Evolutionary conservation across 2,888 invertebrate species (phyloP).

Genomic region (Aphrophora alni): DNA sequence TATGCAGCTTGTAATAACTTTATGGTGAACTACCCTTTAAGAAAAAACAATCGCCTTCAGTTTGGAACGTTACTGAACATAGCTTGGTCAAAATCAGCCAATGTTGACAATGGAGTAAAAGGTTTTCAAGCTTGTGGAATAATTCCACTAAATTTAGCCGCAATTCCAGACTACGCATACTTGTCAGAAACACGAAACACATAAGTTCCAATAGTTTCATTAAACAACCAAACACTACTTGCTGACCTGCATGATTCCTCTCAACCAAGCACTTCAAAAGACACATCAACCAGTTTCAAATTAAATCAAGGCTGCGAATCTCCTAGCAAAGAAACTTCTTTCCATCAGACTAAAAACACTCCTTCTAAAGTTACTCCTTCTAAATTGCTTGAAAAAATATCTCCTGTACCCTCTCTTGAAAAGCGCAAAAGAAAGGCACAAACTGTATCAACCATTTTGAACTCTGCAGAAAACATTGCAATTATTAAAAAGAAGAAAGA

Average conservation of each 20-base stretch:
- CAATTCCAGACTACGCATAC: conserved; percentile 10
- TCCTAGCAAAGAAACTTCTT: neutral
- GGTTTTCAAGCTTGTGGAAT: conserved; percentile 12
- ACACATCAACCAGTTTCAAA: neutral
- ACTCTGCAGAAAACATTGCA: conserved; percentile 13
- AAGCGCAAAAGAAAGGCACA: conserved; percentile 4
- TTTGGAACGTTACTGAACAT: neutral
- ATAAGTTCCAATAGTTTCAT: neutral
- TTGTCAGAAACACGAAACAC: conserved; percentile 7
- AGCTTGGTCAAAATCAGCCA: conserved; percentile 15
- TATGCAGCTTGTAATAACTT: neutral
- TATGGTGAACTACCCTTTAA: neutral
- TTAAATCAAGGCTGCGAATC: neutral
- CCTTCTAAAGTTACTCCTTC: neutral
- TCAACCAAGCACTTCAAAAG: neutral
- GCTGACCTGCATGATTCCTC: neutral
- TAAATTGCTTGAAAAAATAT: conserved; percentile 14
- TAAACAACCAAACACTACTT: neutral
- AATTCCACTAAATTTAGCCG: neutral
- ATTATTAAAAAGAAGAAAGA: conserved; percentile 7
- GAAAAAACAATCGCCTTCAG: conserved; percentile 6
- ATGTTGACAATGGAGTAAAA: conserved; percentile 13
- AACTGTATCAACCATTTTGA: conserved; percentile 6
- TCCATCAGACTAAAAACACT: neutral
- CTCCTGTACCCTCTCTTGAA: conserved; percentile 10